Conservation (phyloP, 2,113 vertebrate species). For the zebrafish (Danio rerio) region GRCz12tu NC_133183.1:3164501-3165000, state of each 20-base stretch:
- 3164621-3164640: neutral
- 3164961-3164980: conserved; percentile 48
- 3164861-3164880: neutral
- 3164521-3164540: neutral
- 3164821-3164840: conserved; percentile 36
- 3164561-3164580: neutral
- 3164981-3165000: conserved; percentile 31
- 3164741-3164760: neutral
- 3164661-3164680: neutral
- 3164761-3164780: neutral
- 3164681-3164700: conserved; percentile 1
- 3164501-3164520: neutral
- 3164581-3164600: neutral
- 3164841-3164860: neutral
- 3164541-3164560: neutral
- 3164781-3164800: conserved; percentile 11
- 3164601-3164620: neutral
- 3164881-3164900: neutral
- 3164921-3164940: conserved; percentile 1
- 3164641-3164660: neutral
- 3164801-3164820: neutral
- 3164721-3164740: neutral
- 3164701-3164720: neutral
- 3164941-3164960: too few species aligned
- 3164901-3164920: neutral